Evolutionary conservation across 2,888 invertebrate species (phyloP), one percentile per base, ranked within the genome.

Genomic region (Trypoxylon attenuatum): DNA sequence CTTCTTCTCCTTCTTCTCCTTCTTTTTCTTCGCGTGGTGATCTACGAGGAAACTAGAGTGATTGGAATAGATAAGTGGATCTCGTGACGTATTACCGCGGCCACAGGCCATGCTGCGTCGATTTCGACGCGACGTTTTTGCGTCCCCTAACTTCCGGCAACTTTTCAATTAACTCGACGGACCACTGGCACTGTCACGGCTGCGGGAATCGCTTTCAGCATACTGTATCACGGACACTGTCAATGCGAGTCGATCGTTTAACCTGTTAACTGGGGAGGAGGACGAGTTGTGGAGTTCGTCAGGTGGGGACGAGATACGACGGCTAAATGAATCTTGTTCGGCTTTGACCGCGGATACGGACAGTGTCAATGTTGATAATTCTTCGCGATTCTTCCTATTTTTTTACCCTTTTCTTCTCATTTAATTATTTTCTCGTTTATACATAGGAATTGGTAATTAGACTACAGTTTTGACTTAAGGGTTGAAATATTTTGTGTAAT

Each of bases 11-110:
- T n/a, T n/a, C n/a, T n/a, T n/a, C n/a, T n/a, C n/a, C n/a, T n/a
- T n/a, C n/a, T n/a, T n/a, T n/a, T n/a, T n/a, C n/a, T n/a, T n/a
- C n/a, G n/a, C n/a, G n/a, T n/a, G 15, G 43, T 49, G 69, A 71
- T 71, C 75, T 49, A 66, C 57, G 59, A 38, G 49, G 47, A n/a
- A 29, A 13, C 1, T 13, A 3, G 6, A 5, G 10, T n/a, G 2
- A 57, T 57, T 58, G 63, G 56, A 56, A 75, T 71, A 71, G 71
- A 75, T 74, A 64, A 55, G 56, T 69, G n/a, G n/a, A n/a, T n/a
- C n/a, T n/a, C n/a, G n/a, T n/a, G n/a, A n/a, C n/a, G n/a, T n/a
- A n/a, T n/a, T n/a, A 33, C n/a, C 8, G 29, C 5, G n/a, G 29
- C 3, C 2, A 13, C 29, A 3, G n/a, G 8, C n/a, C 1, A 10